These are phyloP conservation scores for Escarpia spicata DNA, from an alignment of 2,888 invertebrate genomes.

Conservation along the genomic window DNA sequence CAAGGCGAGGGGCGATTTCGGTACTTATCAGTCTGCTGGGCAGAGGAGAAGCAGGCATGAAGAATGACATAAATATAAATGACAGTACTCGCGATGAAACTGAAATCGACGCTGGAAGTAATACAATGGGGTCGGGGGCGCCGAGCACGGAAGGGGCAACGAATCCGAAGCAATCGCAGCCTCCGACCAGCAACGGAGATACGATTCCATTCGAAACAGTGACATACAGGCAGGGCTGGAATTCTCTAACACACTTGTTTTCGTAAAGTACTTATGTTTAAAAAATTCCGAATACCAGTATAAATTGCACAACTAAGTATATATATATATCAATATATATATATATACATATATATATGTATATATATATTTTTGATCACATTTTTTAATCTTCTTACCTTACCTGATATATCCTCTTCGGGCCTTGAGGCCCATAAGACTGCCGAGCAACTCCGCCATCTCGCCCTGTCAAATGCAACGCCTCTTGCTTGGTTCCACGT, in stretches of 20 bases:
- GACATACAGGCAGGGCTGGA: not conserved
- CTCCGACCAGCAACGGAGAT: not conserved
- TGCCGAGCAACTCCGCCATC: too few relatives aligned
- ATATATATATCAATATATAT: too few relatives aligned
- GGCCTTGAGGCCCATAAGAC: too few relatives aligned
- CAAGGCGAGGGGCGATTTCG: not conserved
- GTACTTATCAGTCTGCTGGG: not conserved
- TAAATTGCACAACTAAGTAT: too few relatives aligned
- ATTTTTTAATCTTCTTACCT: too few relatives aligned
- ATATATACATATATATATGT: too few relatives aligned
- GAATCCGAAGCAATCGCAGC: not conserved
- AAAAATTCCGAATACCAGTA: too few relatives aligned
- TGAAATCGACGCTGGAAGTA: not conserved
- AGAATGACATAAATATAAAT: not conserved
- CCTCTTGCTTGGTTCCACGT: too few relatives aligned
- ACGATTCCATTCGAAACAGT: not conserved
- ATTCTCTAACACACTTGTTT: not conserved
- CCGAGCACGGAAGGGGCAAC: not conserved
- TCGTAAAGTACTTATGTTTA: not conserved
- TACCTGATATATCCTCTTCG: too few relatives aligned
- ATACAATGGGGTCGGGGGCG: not conserved
- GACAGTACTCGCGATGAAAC: not conserved
- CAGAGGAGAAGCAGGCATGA: not conserved
- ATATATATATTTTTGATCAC: too few relatives aligned
- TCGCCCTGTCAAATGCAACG: too few relatives aligned